Base-by-base conservation (phyloP, 2,888 invertebrate genomes). In the Euphydryas editha region DNA sequence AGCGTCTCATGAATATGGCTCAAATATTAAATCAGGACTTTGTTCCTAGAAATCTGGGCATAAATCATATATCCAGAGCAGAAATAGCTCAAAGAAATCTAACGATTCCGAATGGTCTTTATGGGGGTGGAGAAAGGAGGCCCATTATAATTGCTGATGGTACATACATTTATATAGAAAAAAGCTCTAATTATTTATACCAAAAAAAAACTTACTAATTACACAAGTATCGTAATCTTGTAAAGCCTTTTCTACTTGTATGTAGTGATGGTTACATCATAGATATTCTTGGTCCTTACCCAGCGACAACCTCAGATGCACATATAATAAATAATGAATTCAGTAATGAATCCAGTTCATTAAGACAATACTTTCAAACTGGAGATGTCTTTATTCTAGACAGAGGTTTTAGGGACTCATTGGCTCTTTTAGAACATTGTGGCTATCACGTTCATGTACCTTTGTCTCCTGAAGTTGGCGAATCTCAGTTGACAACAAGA, bases 1-100 rank as follows among this genome's bases (percentile, higher is more conserved):
- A 65, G 57, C n/a, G 57, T 8, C 36, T 37, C 3, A 60, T 65
- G 49, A 17, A n/a, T 4, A 60, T 47, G 30, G 59, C 49, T n/a
- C 56, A 47, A 60, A 17, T 65, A 59, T 56, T 56, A 59, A 17
- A 55, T 6, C 11, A 7, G 47, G 6, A 17, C 47, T 49, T 46
- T 46, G 59, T 56, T 36, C 59, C 47, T 36, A 1, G 5, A n/a
- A 15, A 55, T 17, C n/a, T 55, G 17, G 51, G 47, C 10, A n/a
- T 62, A 24, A 58, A 54, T 46, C 67, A 67, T 46, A 62, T 62
- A 55, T 21, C 54, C n/a, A 39, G 62, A 11, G 44, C 62, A 67
- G 59, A 62, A 24, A 49, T 67, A 7, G 62, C 67, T 17, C 36
- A 59, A 21, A 30, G 37, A 13, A 67, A 67, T 37, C 54, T 36